Evolutionary conservation across 2,888 invertebrate species (phyloP).

Genomic region (Latrodectus hesperus): DNA sequence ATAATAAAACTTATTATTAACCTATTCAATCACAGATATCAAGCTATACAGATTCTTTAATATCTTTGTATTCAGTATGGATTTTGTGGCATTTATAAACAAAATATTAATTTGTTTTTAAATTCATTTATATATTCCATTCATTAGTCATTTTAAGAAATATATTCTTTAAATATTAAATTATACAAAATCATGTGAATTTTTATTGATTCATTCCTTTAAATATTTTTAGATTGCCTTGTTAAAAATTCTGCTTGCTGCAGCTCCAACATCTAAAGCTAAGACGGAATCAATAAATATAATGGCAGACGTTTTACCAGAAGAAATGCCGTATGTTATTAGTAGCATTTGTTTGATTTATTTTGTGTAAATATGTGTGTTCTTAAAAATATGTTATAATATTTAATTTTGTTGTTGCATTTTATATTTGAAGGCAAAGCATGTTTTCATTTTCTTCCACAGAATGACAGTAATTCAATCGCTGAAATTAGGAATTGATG

Average conservation of each 20-base stretch:
- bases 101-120: neutral
- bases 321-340: slow-evolving; percentile 91
- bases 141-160: neutral
- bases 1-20: too few relatives aligned
- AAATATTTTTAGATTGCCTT: slow-evolving; percentile 83
- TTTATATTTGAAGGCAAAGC: too few relatives aligned
- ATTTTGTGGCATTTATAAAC: too few relatives aligned
- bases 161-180: too few relatives aligned
- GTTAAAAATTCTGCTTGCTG: slow-evolving; percentile 95
- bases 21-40: too few relatives aligned
- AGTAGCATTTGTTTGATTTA: neutral
- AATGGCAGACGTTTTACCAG: slow-evolving; percentile 96
- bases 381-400: too few relatives aligned
- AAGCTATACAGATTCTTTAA: too few relatives aligned
- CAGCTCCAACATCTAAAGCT: slow-evolving; percentile 98
- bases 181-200: too few relatives aligned
- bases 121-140: neutral
- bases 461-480: slow-evolving; percentile 94
- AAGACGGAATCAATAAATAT: slow-evolving; percentile 99
- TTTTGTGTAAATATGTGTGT: too few relatives aligned
- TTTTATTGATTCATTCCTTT: too few relatives aligned
- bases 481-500: slow-evolving; percentile 96
- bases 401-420: too few relatives aligned
- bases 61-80: too few relatives aligned
- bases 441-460: slow-evolving; percentile 27